These are phyloP conservation scores for Dromius quadrimaculatus DNA, from an alignment of 2,888 invertebrate species.

Conservation along the genomic window DNA sequence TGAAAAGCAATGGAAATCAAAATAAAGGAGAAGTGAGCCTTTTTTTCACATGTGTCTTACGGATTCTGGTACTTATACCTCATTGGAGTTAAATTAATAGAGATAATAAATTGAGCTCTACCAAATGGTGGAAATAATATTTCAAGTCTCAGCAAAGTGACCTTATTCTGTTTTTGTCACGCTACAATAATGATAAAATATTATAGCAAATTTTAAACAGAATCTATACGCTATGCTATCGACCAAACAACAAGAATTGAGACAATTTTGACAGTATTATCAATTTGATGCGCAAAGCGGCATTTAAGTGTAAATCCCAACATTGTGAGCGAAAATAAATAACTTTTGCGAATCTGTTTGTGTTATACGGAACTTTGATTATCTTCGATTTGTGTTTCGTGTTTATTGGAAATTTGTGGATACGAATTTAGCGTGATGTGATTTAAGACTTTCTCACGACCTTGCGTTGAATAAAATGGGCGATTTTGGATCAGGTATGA, in stretches of 20 bases:
- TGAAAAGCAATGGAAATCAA: too few relatives aligned
- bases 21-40: too few relatives aligned
- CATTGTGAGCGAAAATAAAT: conserved; percentile 24
- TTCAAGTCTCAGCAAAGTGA: conserved; percentile 13
- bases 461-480: conserved; percentile 45
- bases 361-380: conserved; percentile 30
- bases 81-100: too few relatives aligned
- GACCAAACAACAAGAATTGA: conserved; percentile 39
- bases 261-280: conserved; percentile 47
- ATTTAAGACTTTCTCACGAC: conserved; percentile 22
- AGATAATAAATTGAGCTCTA: too few relatives aligned
- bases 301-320: conserved; percentile 21
- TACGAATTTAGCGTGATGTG: conserved; percentile 27
- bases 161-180: conserved; percentile 19
- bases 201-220: conserved; percentile 36
- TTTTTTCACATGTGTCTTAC: too few relatives aligned
- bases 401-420: conserved; percentile 49
- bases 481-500: conserved; percentile 49
- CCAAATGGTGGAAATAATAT: too few relatives aligned
- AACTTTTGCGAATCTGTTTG: conserved; percentile 21
- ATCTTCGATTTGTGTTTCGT: conserved; percentile 44
- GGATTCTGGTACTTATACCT: too few relatives aligned
- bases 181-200: conserved; percentile 38
- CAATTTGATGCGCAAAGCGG: conserved; percentile 33
- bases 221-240: conserved; percentile 31